A percentile compares a stretch with the other conserved stretches of the same genome.
phyloP scores from a whole-genome alignment of 2,797 vertebrate species.

The Sebastes cheni region DNA sequence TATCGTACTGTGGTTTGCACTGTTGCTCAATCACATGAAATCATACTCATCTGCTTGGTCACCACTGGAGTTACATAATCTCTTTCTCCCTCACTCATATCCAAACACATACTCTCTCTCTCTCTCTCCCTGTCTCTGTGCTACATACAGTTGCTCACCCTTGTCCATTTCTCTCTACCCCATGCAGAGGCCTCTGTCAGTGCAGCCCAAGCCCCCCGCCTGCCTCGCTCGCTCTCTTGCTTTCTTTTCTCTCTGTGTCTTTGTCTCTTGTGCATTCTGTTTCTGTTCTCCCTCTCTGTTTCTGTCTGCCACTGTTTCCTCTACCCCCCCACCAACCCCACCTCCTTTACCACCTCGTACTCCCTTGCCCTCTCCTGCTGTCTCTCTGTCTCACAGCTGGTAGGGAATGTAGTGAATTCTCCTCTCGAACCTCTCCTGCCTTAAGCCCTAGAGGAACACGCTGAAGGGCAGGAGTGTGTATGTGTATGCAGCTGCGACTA shows the following conservation, averaged over 20 bases:
- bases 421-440: conserved; percentile 56
- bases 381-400: conserved; percentile 64
- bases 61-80: conserved; percentile 71
- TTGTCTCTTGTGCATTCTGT: conserved; percentile 54
- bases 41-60: conserved; percentile 67
- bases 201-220: background rate
- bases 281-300: conserved; percentile 39
- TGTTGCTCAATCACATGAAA: conserved; percentile 55
- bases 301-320: conserved; percentile 51
- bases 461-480: conserved; percentile 64
- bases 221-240: conserved; percentile 1
- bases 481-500: conserved; percentile 11
- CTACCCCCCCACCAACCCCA: background rate
- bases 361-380: conserved; percentile 45
- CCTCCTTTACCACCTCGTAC: conserved; percentile 41
- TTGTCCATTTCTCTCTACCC: conserved; percentile 54
- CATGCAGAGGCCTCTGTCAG: conserved; percentile 27
- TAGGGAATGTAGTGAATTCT: conserved; percentile 60
- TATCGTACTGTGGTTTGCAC: background rate
- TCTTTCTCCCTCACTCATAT: conserved; percentile 30
- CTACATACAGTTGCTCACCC: conserved; percentile 43
- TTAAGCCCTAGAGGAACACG: conserved; percentile 59
- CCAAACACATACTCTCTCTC: conserved; percentile 24
- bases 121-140: conserved; percentile 16
- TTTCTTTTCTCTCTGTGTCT: conserved; percentile 38